Conservation (phyloP, 2,888 invertebrate genomes). For the Sarcophaga variegata region DNA sequence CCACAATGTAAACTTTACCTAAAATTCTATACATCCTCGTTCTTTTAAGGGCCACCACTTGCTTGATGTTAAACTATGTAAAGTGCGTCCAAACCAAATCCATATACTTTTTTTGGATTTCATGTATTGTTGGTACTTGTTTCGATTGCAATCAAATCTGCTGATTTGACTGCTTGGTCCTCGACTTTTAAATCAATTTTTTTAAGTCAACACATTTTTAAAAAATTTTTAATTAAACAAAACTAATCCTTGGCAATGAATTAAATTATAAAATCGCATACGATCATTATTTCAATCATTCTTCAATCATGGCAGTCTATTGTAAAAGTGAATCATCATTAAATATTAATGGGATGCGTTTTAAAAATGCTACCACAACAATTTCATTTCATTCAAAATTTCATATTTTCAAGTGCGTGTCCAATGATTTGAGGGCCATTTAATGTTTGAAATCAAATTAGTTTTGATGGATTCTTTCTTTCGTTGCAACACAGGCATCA, state of each 20-base stretch:
- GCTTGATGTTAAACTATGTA: too few species aligned
- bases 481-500: not conserved
- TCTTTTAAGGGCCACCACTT: too few species aligned
- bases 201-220: too few species aligned
- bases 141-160: too few species aligned
- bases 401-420: slow-evolving; percentile 8
- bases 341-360: slow-evolving; percentile 2
- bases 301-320: slow-evolving; percentile 15
- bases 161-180: too few species aligned
- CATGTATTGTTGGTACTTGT: too few species aligned
- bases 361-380: slow-evolving; percentile 25
- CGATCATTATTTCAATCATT: slow-evolving; percentile 27
- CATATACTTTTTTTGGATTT: too few species aligned
- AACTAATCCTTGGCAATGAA: not conserved
- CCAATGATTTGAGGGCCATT: slow-evolving; percentile 4
- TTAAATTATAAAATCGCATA: not conserved
- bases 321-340: slow-evolving; percentile 5
- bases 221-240: not conserved
- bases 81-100: too few species aligned
- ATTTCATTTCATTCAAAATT: not conserved
- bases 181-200: too few species aligned
- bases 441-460: slow-evolving; percentile 53
- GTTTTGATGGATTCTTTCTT: slow-evolving; percentile 31
- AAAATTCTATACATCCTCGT: too few species aligned
- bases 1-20: too few species aligned